Evolutionary conservation across 2,113 vertebrate species (phyloP).

Genomic region (Arothron firmamentum): DNA sequence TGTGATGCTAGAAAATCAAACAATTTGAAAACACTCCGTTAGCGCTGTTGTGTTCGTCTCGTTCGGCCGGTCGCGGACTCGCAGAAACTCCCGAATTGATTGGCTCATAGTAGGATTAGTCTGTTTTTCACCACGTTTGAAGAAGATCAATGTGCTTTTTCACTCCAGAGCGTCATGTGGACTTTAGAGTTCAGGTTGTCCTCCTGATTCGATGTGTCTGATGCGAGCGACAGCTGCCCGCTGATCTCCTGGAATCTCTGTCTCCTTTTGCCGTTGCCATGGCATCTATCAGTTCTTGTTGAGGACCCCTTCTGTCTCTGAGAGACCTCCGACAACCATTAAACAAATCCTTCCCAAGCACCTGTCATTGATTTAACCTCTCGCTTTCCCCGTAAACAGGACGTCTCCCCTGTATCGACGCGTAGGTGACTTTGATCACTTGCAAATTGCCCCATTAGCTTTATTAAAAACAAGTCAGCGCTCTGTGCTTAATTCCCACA

Average conservation of each 20-base stretch:
- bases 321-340: conserved; percentile 3
- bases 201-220: conserved; percentile 21
- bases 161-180: background rate
- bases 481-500: conserved; percentile 4
- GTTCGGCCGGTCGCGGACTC: too few species aligned
- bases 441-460: background rate
- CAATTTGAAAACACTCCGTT: too few species aligned
- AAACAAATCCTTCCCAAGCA: background rate
- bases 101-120: too few species aligned
- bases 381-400: background rate
- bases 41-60: too few species aligned
- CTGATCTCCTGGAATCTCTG: conserved; percentile 27
- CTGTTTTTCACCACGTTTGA: too few species aligned
- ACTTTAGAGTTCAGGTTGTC: background rate
- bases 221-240: conserved; percentile 47
- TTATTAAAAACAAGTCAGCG: background rate
- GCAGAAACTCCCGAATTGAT: too few species aligned
- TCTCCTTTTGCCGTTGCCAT: conserved; percentile 46
- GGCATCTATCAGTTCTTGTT: conserved; percentile 50
- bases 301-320: conserved; percentile 16
- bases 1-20: too few species aligned
- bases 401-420: background rate
- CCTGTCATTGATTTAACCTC: too few species aligned
- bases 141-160: background rate
- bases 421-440: background rate